Evolutionary conservation across 1,140 invertebrate genomes (phyloP).

Genomic region (Lerema accius): DNA sequence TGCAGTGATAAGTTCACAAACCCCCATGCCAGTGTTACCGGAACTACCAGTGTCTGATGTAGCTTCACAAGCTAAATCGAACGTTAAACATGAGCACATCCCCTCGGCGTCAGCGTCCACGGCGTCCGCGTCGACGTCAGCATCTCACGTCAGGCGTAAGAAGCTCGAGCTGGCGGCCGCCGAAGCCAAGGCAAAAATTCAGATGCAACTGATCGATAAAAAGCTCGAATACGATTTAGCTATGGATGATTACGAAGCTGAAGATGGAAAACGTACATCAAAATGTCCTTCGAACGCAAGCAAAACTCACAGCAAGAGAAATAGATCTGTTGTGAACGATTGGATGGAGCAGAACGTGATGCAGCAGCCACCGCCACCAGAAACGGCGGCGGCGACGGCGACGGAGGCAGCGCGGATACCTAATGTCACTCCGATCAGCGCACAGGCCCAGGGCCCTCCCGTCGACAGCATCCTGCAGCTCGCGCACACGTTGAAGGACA

Average conservation of each 20-base stretch:
- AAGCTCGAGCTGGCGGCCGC: constrained; percentile 34
- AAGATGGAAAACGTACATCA: neutral
- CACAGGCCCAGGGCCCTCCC: constrained; percentile 5
- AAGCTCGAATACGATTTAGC: constrained; percentile 22
- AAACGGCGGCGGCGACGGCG: neutral
- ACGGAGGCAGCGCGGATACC: constrained; percentile 19
- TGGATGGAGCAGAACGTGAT: constrained; percentile 10
- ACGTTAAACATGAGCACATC: neutral
- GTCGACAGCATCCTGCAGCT: constrained; percentile 29
- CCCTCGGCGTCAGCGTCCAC: neutral
- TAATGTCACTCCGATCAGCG: neutral
- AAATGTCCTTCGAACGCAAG: neutral
- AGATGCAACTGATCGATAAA: constrained; percentile 30
- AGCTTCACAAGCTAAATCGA: neutral
- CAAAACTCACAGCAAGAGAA: neutral
- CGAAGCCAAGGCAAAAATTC: constrained; percentile 33
- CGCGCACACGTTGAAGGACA: constrained; percentile 26
- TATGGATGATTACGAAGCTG: neutral
- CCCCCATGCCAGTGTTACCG: neutral
- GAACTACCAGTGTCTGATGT: neutral
- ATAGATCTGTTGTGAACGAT: constrained; percentile 2
- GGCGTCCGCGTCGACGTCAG: constrained; percentile 5
- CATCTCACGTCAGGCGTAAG: constrained; percentile 15
- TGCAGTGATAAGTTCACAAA: neutral
- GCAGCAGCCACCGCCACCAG: neutral